phyloP scores from a whole-genome alignment of 2,888 invertebrate genomes.

The Crematogaster levior region DNA sequence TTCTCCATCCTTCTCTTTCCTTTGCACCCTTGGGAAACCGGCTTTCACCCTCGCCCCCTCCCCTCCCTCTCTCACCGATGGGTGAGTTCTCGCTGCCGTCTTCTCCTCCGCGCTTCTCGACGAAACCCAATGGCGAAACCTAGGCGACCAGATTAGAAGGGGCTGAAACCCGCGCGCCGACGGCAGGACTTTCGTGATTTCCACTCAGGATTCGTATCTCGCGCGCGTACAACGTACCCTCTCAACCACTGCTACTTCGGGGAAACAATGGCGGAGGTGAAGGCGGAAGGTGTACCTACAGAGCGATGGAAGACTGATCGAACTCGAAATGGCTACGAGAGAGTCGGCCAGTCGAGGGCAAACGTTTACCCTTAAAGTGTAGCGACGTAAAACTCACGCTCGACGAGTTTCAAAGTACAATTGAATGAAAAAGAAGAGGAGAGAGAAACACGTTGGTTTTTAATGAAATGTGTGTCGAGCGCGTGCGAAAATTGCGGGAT shows the following conservation, averaged over 20 bases:
- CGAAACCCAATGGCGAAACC: constrained; percentile 84
- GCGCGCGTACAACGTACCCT: constrained; percentile 68
- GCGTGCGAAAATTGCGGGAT: constrained; percentile 41
- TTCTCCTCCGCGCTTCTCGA: constrained; percentile 57
- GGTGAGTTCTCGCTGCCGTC: constrained; percentile 57
- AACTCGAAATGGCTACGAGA: constrained; percentile 46
- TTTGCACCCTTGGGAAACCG: constrained; percentile 68
- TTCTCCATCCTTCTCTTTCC: constrained; percentile 66
- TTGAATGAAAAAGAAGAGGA: constrained; percentile 4
- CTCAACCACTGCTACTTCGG: constrained; percentile 50
- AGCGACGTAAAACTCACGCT: constrained; percentile 17
- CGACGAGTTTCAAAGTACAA: constrained; percentile 31
- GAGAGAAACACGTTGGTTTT: constrained; percentile 10
- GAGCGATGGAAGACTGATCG: constrained; percentile 63
- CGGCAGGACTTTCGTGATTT: constrained; percentile 79
- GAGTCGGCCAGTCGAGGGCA: constrained; percentile 15
- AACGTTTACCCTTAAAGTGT: background rate
- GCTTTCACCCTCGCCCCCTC: constrained; percentile 28
- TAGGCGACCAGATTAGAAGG: constrained; percentile 85
- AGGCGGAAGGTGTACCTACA: constrained; percentile 64
- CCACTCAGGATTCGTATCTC: constrained; percentile 73
- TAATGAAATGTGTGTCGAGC: constrained; percentile 47
- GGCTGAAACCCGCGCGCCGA: constrained; percentile 78
- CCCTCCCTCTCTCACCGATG: constrained; percentile 29
- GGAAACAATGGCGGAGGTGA: constrained; percentile 79